Evolutionary conservation across 2,113 vertebrate genomes (phyloP).

Genomic region (Peromyscus leucopus): DNA sequence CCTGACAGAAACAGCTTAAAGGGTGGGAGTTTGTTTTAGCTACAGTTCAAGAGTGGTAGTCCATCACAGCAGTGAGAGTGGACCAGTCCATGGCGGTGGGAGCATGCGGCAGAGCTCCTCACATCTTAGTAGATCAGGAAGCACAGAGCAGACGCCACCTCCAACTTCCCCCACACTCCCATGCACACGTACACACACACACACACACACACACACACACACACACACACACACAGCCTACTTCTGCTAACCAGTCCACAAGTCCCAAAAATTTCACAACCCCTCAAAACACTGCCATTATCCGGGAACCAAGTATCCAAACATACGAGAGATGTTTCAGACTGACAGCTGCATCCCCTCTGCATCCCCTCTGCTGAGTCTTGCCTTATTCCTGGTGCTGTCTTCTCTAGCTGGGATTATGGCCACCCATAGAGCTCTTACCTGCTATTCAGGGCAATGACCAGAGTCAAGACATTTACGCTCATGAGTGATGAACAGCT

Average conservation of each 20-base stretch:
- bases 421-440: not conserved
- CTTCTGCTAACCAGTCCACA: not conserved
- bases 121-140: not conserved
- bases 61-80: not conserved
- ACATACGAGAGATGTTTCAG: not conserved
- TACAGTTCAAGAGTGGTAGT: not conserved
- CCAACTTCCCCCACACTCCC: not conserved
- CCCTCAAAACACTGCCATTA: not conserved
- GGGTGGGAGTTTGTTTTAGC: not conserved
- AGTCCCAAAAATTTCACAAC: not conserved
- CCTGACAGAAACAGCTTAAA: not conserved
- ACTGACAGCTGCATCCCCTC: not conserved
- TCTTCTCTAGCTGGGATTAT: not conserved
- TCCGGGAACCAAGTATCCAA: not conserved
- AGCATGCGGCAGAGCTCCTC: not conserved
- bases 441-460: not conserved
- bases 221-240: not conserved
- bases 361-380: not conserved
- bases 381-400: not conserved
- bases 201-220: no score
- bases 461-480: not conserved
- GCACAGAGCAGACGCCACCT: not conserved
- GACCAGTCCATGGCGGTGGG: no score
- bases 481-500: no score
- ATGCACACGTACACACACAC: no score